These are phyloP conservation scores for Danaus melanippus DNA, from an alignment of 1,140 invertebrate species.

Conservation along the genomic window DNA sequence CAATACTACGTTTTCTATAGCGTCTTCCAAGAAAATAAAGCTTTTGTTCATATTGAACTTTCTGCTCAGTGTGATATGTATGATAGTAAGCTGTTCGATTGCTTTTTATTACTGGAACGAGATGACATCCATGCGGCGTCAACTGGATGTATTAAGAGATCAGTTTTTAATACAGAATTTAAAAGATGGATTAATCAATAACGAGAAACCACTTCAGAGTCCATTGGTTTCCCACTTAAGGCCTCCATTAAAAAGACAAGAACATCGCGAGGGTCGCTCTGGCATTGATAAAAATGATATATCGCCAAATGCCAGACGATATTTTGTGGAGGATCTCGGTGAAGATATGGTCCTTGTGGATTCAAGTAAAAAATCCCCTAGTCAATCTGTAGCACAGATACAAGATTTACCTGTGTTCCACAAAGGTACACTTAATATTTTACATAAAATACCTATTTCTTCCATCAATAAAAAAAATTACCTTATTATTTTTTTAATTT, in stretches of 20 bases:
- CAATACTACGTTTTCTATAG: slow-evolving; percentile 61
- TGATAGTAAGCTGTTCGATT: slow-evolving; percentile 51
- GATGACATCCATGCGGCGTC: slow-evolving; percentile 50
- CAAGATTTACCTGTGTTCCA: slow-evolving; percentile 40
- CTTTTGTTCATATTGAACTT: slow-evolving; percentile 60
- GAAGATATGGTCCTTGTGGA: slow-evolving; percentile 58
- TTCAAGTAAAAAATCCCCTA: slow-evolving; percentile 51
- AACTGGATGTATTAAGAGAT: slow-evolving; percentile 48
- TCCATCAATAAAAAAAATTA: slow-evolving; percentile 2
- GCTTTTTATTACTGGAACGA: slow-evolving; percentile 65
- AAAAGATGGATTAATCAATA: slow-evolving; percentile 31
- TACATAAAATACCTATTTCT: neutral
- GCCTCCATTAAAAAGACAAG: slow-evolving; percentile 25
- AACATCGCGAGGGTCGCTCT: slow-evolving; percentile 38
- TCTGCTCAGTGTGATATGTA: slow-evolving; percentile 55
- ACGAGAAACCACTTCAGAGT: slow-evolving; percentile 41
- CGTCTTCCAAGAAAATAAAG: slow-evolving; percentile 69
- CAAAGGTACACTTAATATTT: slow-evolving; percentile 38
- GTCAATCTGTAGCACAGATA: slow-evolving; percentile 31
- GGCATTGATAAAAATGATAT: slow-evolving; percentile 26
- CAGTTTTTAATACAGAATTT: slow-evolving; percentile 48
- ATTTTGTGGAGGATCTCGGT: slow-evolving; percentile 55
- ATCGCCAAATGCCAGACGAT: slow-evolving; percentile 38
- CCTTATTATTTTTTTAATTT: no score
- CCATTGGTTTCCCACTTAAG: slow-evolving; percentile 39